Evolutionary conservation across 2,113 vertebrate species (phyloP).

Genomic region (Tetrax tetrax): DNA sequence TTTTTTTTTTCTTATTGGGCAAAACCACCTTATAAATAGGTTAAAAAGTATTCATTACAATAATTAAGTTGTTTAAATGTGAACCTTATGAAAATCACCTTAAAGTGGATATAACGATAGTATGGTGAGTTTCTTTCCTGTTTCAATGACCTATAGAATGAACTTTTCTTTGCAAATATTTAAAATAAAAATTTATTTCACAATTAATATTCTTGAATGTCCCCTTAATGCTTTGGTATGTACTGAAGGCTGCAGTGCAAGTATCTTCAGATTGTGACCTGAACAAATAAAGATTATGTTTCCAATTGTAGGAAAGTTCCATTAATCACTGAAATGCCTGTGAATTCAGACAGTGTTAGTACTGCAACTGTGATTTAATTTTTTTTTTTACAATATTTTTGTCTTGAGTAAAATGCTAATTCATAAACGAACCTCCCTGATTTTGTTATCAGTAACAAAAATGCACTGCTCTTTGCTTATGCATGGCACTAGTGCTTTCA

Average conservation of each 20-base stretch:
- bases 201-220: neutral
- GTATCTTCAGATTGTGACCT: neutral
- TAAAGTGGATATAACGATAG: neutral
- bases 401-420: neutral
- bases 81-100: neutral
- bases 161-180: neutral
- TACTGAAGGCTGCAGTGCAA: neutral
- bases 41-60: neutral
- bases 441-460: neutral
- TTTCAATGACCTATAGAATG: neutral
- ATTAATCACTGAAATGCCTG: neutral
- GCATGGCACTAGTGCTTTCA: neutral
- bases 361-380: neutral
- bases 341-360: neutral
- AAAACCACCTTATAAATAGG: neutral
- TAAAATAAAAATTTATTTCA: neutral
- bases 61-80: neutral
- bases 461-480: neutral
- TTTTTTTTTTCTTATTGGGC: neutral
- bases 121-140: neutral
- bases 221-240: neutral
- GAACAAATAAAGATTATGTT: neutral
- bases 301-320: neutral
- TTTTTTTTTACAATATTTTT: neutral
- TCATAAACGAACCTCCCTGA: neutral